Conservation (phyloP, 2,888 invertebrate genomes). For the Dorcus hopei region DNA sequence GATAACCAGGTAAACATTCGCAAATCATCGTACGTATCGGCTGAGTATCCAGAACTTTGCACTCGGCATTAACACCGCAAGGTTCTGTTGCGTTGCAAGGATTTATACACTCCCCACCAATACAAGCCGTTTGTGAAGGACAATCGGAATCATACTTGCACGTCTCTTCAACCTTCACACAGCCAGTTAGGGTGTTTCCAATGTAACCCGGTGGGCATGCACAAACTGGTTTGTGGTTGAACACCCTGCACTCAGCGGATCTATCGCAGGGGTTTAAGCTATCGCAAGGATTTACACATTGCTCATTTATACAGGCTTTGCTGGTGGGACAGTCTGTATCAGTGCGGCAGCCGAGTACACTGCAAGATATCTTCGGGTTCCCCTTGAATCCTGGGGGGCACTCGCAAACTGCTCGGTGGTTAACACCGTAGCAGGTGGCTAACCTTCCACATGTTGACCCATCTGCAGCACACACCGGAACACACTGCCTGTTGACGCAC, state of each 20-base stretch:
- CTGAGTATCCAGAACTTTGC: conserved; percentile 74
- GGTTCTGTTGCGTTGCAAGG: conserved; percentile 77
- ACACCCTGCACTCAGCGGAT: conserved; percentile 72
- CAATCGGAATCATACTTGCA: conserved; percentile 81
- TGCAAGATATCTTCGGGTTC: conserved; percentile 75
- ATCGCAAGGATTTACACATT: conserved; percentile 76
- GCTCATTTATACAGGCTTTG: conserved; percentile 76
- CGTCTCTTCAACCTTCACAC: conserved; percentile 55
- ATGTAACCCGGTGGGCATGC: conserved; percentile 75
- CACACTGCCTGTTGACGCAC: conserved; percentile 80
- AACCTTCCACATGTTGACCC: conserved; percentile 69
- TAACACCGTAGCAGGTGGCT: conserved; percentile 75
- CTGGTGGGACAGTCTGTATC: conserved; percentile 78
- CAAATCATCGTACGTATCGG: conserved; percentile 88
- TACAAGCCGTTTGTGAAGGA: conserved; percentile 78
- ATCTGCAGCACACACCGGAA: conserved; percentile 74
- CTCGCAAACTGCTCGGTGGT: conserved; percentile 80
- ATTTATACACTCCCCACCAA: conserved; percentile 77
- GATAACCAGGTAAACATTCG: conserved; percentile 80
- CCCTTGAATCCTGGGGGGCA: conserved; percentile 80
- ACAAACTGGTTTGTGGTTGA: conserved; percentile 75
- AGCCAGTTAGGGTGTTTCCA: conserved; percentile 62
- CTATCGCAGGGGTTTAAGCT: conserved; percentile 65
- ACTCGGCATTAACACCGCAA: conserved; percentile 77
- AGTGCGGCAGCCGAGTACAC: conserved; percentile 74